phyloP scores from a whole-genome alignment of 2,797 vertebrate species.

The Gephyroberyx darwinii region DNA sequence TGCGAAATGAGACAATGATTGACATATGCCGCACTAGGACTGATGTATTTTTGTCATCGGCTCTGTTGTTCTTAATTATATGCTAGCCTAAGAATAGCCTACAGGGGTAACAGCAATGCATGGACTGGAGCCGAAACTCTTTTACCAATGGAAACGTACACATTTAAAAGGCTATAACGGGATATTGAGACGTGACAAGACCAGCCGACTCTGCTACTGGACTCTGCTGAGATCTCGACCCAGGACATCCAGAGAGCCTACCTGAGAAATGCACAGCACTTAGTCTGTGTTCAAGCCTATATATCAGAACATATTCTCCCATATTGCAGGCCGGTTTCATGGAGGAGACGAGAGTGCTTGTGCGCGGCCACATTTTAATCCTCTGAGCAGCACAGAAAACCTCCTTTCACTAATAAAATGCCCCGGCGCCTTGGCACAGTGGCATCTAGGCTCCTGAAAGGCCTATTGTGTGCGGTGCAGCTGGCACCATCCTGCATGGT shows the following conservation, averaged over 20 bases:
- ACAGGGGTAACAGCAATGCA: neutral
- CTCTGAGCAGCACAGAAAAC: constrained; percentile 39
- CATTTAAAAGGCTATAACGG: neutral
- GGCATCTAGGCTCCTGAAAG: constrained; percentile 66
- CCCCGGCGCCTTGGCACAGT: constrained; percentile 64
- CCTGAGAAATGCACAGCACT: constrained; percentile 15
- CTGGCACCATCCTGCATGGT: constrained; percentile 64
- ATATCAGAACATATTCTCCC: neutral
- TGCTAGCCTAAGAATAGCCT: neutral
- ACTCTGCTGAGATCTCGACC: constrained; percentile 43
- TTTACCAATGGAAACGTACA: neutral
- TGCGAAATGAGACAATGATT: neutral
- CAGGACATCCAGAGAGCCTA: constrained; percentile 7
- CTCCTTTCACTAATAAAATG: constrained; percentile 39
- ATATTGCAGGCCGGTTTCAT: neutral
- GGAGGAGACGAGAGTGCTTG: constrained; percentile 21
- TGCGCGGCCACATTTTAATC: constrained; percentile 50
- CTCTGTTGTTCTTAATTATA: neutral
- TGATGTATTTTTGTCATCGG: neutral
- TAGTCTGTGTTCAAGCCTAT: neutral
- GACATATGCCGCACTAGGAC: neutral
- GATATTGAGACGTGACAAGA: constrained; percentile 25
- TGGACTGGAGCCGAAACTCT: constrained; percentile 10
- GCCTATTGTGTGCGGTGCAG: constrained; percentile 77
- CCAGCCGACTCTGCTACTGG: constrained; percentile 62